Evolutionary conservation across 2,797 vertebrate species (phyloP).

Genomic region (Anolis apletophallus): DNA sequence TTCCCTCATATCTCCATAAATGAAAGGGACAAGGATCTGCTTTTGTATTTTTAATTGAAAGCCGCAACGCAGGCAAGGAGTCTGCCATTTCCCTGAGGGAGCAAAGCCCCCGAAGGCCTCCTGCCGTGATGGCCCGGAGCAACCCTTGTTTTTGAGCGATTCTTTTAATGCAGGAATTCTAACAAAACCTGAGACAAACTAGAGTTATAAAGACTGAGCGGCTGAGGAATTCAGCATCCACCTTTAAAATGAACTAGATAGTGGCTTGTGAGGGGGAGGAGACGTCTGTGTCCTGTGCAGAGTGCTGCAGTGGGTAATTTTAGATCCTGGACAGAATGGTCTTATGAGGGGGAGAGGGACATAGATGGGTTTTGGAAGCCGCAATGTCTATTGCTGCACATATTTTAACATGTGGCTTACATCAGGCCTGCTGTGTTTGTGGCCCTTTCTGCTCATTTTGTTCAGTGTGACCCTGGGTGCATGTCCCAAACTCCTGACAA

Average conservation of each 20-base stretch:
- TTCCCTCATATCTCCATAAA: neutral
- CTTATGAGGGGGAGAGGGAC: neutral
- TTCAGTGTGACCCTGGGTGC: neutral
- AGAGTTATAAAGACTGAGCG: neutral
- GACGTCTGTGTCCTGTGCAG: neutral
- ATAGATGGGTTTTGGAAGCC: neutral
- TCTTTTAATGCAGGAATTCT: neutral
- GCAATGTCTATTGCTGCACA: neutral
- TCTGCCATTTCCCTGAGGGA: neutral
- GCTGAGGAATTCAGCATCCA: neutral
- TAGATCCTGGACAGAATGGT: neutral
- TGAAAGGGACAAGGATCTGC: neutral
- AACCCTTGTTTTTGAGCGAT: neutral
- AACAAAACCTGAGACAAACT: neutral
- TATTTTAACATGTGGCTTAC: neutral
- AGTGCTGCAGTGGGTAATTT: neutral
- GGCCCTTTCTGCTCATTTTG: neutral
- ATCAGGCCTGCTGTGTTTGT: neutral
- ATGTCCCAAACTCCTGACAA: neutral
- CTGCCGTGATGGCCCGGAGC: neutral
- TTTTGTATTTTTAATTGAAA: constrained; percentile 7
- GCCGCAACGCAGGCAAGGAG: neutral
- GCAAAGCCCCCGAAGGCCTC: neutral
- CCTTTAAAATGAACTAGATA: neutral
- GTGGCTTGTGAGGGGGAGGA: neutral